Base-by-base conservation (phyloP, 2,113 vertebrate genomes). In the Lynx canadensis region DNA sequence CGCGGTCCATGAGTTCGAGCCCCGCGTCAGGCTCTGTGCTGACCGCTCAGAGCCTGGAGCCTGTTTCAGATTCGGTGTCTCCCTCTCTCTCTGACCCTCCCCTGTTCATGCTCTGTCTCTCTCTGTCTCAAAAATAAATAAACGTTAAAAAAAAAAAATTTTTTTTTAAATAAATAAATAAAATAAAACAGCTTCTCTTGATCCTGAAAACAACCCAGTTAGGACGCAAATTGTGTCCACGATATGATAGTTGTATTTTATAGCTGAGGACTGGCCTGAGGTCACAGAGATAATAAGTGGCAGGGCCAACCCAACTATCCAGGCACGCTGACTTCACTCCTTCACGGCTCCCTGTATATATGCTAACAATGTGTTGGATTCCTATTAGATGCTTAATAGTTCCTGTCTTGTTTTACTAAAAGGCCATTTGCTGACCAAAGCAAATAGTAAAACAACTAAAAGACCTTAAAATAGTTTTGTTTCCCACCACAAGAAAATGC, bases 371-470 rank as follows among this genome's bases (percentile, higher is more conserved):
- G 38, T 0, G 3, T 23, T 11, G 10, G 21, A 13, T 7, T 83
- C 68, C 11, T 15, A 4, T 4, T 16, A 38, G 55, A 65, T 76
- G 50, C 60, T 73, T 38, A 71, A 74, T 2, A 81, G 71, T 33
- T 66, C 38, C 27, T 81, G 50, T 45, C 96, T 48, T 89, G 21
- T 50, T 48, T 89, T 89, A 68, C 38, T 48, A 38, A 80, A 78
- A 78, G 13, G 29, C 33, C 55, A 63, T 74, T 48, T 66, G 33
- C 57, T 96, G 36, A 95, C 86, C 82, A 94, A 94, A 82, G 52
- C 74, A 87, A 93, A 94, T 2, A 91, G 50, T 18, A 84, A 83
- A 97, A 84, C 50, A 93, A 91, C 86, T 41, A 50, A 71, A 93
- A 94, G 36, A 38, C 18, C n/a, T 60, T 96, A 45, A 92, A 89